Evolutionary conservation across 2,113 vertebrate species (phyloP), one percentile per base, ranked within the genome.

Genomic region (Upupa epops): DNA sequence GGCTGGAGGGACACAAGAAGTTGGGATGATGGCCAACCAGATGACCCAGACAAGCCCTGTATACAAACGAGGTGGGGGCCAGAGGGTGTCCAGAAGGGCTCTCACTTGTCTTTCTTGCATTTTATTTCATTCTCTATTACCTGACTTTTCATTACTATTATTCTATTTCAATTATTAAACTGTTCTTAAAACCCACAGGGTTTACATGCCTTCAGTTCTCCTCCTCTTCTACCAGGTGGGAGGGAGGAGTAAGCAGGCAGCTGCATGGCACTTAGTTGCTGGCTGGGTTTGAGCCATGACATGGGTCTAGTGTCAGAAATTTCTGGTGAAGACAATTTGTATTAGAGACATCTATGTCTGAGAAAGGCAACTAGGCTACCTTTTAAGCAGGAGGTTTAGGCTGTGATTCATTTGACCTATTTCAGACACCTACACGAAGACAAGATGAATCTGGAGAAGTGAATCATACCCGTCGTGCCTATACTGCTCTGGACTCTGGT

Each of bases 351-450:
- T 15, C 11, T 15, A 19, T 26, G 9, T 58, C 81, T 55, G 17
- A 76, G 32, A 20, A 87, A 79, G 36, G 51, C 32, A 84, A 76
- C 51, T 51, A 89, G 66, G 55, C 13, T 79, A 16, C 13, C 63
- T 79, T 68, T 76, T 69, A 83, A 91, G 46, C 22, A 89, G 46
- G 12, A 87, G 70, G 73, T 94, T 93, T 76, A 66, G 68, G 24
- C 71, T 92, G 59, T 93, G 95, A 96, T 92, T 96, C 89, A 95
- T 91, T 92, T 95, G 91, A 85, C 91, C 89, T 94, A 83, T 94
- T 95, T 96, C 69, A 93, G 87, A 92, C 95, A 96, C 95, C 91
- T 92, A 94, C 91, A 76, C 63, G 61, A 66, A 76, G 60, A 78
- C 24, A 71, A 81, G 71, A 94, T 76, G 63, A 79, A 91, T 93